phyloP scores from a whole-genome alignment of 2,797 vertebrate genomes.

The Falco naumanni region DNA sequence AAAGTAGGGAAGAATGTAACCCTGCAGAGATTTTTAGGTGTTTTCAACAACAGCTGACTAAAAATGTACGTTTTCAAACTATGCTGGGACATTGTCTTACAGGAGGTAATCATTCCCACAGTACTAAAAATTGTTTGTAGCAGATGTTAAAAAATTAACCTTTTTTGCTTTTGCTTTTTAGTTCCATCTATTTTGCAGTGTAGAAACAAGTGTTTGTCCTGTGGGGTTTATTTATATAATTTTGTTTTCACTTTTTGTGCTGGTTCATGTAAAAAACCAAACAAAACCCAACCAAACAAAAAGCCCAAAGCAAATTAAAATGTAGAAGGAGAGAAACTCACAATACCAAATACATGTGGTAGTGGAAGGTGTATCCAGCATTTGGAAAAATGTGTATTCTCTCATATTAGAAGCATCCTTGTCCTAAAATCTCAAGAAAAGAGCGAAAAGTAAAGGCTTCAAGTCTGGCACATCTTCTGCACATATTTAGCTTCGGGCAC shows the following conservation, averaged over 20 bases:
- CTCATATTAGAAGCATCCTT: not conserved
- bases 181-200: not conserved
- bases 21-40: not conserved
- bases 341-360: not conserved
- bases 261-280: not conserved
- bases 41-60: not conserved
- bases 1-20: not conserved
- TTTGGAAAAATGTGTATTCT: not conserved
- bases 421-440: not conserved
- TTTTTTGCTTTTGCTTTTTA: not conserved
- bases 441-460: not conserved
- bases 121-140: not conserved
- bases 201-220: not conserved
- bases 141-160: not conserved
- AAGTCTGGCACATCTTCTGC: not conserved
- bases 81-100: not conserved
- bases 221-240: not conserved
- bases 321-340: not conserved
- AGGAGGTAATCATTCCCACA: not conserved
- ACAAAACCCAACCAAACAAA: not conserved
- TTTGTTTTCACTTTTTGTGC: not conserved
- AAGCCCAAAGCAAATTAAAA: not conserved
- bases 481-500: constrained; percentile 8
- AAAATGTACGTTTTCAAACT: not conserved
- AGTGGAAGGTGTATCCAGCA: not conserved